Conservation (phyloP, 2,113 vertebrate species). For the Ancistrus triradiatus region DNA sequence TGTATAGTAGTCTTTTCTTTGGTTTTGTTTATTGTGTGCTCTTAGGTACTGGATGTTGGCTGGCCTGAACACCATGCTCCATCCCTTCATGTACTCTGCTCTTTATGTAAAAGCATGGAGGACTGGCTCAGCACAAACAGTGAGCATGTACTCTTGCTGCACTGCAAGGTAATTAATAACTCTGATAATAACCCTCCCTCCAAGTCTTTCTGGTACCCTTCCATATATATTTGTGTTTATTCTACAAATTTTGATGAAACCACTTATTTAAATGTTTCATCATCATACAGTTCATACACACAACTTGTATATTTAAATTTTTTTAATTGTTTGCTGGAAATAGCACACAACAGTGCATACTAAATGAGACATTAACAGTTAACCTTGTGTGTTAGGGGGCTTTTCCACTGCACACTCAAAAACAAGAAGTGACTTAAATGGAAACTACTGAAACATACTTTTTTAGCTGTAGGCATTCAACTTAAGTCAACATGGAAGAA, state of each 20-base stretch:
- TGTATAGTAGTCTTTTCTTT: neutral
- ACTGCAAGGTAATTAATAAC: slow-evolving; percentile 77
- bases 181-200: neutral
- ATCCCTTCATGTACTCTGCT: slow-evolving; percentile 79
- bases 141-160: slow-evolving; percentile 83
- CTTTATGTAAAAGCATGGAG: slow-evolving; percentile 82
- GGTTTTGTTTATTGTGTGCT: neutral
- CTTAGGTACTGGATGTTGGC: slow-evolving; percentile 68
- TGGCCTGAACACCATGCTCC: slow-evolving; percentile 85
- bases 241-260: neutral
- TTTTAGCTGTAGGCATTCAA: too few species aligned
- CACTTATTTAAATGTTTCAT: too few species aligned
- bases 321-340: neutral
- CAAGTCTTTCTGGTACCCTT: neutral
- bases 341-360: too few species aligned
- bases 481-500: too few species aligned
- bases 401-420: too few species aligned
- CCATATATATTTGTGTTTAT: neutral
- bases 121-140: slow-evolving; percentile 79
- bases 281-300: too few species aligned
- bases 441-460: too few species aligned
- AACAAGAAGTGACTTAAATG: too few species aligned
- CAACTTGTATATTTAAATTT: neutral
- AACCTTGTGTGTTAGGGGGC: too few species aligned
- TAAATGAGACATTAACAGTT: too few species aligned